Conservation (phyloP, 2,888 invertebrate species). For the Hipparchia semele region DNA sequence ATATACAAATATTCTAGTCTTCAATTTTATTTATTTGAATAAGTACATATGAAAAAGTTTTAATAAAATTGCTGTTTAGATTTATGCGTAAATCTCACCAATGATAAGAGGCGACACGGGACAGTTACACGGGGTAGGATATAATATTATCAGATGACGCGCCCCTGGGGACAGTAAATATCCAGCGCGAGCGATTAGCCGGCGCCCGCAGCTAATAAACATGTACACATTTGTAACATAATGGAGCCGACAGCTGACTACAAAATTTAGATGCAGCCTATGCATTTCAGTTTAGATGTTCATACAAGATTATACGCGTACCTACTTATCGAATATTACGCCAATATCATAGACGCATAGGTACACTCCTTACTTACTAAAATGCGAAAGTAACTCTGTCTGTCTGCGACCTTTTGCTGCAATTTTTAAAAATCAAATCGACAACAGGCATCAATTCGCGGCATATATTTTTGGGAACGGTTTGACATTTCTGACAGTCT, state of each 20-base stretch:
- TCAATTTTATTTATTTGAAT: neutral
- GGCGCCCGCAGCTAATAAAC: slow-evolving; percentile 51
- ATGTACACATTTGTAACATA: slow-evolving; percentile 41
- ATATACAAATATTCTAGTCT: neutral
- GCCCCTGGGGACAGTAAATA: slow-evolving; percentile 70
- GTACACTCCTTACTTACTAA: neutral
- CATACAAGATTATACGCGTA: slow-evolving; percentile 31
- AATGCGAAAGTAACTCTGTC: no score
- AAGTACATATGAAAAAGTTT: neutral
- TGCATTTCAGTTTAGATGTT: slow-evolving; percentile 33
- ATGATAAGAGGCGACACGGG: slow-evolving; percentile 32
- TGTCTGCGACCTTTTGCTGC: no score
- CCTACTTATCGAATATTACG: neutral
- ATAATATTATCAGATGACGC: slow-evolving; percentile 65
- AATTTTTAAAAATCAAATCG: no score
- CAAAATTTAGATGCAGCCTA: slow-evolving; percentile 19
- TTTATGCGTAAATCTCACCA: slow-evolving; percentile 29
- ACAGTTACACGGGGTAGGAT: slow-evolving; percentile 45
- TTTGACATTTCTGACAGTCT: no score
- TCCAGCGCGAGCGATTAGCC: slow-evolving; percentile 64
- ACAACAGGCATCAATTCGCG: no score
- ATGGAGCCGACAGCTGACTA: neutral
- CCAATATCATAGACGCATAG: neutral
- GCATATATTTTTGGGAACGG: no score
- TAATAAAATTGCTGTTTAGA: slow-evolving; percentile 14